These are phyloP conservation scores for Rattus rattus DNA, from an alignment of 2,113 vertebrate genomes.

Conservation along the genomic window DNA sequence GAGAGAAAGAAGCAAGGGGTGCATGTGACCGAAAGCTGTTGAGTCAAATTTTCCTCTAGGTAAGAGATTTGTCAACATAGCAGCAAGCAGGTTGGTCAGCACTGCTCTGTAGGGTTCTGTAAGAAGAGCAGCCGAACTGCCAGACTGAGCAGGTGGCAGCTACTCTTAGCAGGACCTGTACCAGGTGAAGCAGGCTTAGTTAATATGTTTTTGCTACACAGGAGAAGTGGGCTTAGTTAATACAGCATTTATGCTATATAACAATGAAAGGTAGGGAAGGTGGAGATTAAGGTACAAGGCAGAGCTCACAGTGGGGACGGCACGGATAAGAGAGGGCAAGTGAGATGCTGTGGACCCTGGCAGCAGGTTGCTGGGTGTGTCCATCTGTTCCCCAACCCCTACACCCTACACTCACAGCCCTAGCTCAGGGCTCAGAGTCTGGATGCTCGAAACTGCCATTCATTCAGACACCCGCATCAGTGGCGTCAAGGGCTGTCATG, in stretches of 20 bases:
- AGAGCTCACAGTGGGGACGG: not conserved
- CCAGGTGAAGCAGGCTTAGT: not conserved
- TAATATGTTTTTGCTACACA: no score
- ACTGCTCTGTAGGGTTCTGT: no score
- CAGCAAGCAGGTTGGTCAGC: not conserved
- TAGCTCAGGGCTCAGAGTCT: not conserved
- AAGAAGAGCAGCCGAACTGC: not conserved
- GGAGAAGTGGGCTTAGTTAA: no score
- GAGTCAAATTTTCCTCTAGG: not conserved
- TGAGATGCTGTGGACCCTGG: not conserved
- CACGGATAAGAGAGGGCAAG: not conserved
- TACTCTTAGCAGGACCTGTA: not conserved
- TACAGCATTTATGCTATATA: not conserved
- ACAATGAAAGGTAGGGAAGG: not conserved
- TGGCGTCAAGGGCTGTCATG: not conserved
- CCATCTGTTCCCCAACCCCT: not conserved
- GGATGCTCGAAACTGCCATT: not conserved
- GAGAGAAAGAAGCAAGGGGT: accelerated
- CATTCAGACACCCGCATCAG: not conserved
- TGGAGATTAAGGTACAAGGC: no score
- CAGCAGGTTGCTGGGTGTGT: not conserved
- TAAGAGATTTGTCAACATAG: not conserved
- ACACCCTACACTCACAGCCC: not conserved
- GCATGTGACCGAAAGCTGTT: not conserved
- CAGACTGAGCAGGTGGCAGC: not conserved